Conservation (phyloP, 2,888 invertebrate species). For the Zootermopsis nevadensis region DNA sequence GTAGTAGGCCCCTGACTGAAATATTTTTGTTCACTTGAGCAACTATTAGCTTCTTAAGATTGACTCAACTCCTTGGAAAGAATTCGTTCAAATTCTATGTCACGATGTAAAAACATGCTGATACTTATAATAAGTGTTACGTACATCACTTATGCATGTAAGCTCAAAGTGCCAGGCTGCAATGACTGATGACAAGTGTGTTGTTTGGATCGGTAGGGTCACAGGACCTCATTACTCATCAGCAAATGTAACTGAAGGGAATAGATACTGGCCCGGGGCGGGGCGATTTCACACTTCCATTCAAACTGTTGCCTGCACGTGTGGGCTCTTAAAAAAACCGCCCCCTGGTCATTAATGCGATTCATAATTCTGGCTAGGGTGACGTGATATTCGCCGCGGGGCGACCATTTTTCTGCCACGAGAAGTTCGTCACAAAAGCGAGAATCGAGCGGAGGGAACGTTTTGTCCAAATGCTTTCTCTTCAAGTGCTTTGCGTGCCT, state of each 20-base stretch:
- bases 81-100: too few relatives aligned
- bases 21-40: too few relatives aligned
- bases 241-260: conserved; percentile 21
- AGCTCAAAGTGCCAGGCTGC: neutral
- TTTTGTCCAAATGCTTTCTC: too few relatives aligned
- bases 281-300: conserved; percentile 8
- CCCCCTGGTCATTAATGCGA: neutral
- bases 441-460: too few relatives aligned
- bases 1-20: too few relatives aligned
- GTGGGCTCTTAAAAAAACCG: neutral
- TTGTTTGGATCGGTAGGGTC: neutral
- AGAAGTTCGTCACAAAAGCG: too few relatives aligned
- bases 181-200: conserved; percentile 20
- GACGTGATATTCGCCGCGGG: neutral
- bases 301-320: neutral
- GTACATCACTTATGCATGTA: neutral
- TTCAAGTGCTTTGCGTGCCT: too few relatives aligned
- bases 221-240: conserved; percentile 19
- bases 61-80: too few relatives aligned
- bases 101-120: too few relatives aligned
- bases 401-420: too few relatives aligned
- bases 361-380: conserved; percentile 6
- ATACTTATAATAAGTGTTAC: neutral
- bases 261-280: neutral
- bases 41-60: too few relatives aligned